Evolutionary conservation across 2,797 vertebrate species (phyloP), one percentile per base, ranked within the genome.

Genomic region (Eupleurogrammus muticus): DNA sequence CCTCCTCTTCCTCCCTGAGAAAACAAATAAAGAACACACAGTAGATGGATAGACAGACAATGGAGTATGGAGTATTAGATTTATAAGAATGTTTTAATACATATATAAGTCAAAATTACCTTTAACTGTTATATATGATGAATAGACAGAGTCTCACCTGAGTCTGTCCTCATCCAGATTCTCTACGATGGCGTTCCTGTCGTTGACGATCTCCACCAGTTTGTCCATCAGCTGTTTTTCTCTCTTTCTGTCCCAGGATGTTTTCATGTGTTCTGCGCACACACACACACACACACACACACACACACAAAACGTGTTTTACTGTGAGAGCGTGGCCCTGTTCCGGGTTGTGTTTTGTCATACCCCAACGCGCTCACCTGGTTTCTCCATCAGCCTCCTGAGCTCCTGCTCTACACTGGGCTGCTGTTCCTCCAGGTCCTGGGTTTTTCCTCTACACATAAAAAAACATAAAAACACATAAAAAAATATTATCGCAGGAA

Each of bases 91-190:
- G n/a, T n/a, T n/a, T n/a, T n/a, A n/a, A n/a, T n/a, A n/a, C n/a
- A n/a, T n/a, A n/a, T n/a, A n/a, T n/a, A n/a, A n/a, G n/a, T n/a
- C n/a, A n/a, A n/a, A n/a, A n/a, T n/a, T n/a, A n/a, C n/a, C n/a
- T n/a, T n/a, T n/a, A n/a, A n/a, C n/a, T n/a, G n/a, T n/a, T n/a
- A n/a, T n/a, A n/a, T n/a, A n/a, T 23, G 5, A 28, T 3, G 6
- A 6, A 28, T 28, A 28, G 28, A 28, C 28, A 28, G 28, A 28
- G 3, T 28, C 28, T 6, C 83, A 98, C 98, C 98, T 95, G 85
- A 99, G 86, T 38, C 98, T 79, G 91, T 99, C 98, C 59, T 99
- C 97, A 9, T 99, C 98, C 92, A 99, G 89, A 17, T 92, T 92
- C 1, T 99, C 97, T 7, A 99, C 63, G 0, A 99, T 98, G 1